Evolutionary conservation across 2,888 invertebrate genomes (phyloP), one percentile per base, ranked within the genome.

Genomic region (Cerastis leucographa): DNA sequence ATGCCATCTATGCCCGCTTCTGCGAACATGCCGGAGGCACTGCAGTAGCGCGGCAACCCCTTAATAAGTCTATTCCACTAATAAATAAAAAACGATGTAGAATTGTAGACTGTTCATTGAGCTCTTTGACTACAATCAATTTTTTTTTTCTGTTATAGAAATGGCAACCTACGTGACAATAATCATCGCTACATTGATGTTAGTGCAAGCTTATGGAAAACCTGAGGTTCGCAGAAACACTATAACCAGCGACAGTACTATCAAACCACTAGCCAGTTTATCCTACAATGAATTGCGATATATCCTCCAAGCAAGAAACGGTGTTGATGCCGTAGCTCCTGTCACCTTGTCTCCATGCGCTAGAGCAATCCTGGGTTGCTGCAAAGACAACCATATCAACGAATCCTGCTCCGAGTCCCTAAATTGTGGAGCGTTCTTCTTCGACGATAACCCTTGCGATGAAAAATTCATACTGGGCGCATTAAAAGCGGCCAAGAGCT

Each of bases 291-390:
- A 96, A 77, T 81, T 96, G 2, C 61, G 91, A n/a, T 95, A 90
- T 73, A 94, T 96, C 62, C 77, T 94, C 0, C 85, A 91, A 81
- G 85, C 88, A 0, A 92, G 92, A 75, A 89, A 83, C 59, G 95
- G 96, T 1, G 84, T 88, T 14, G 71, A 71, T 14, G 74, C 78
- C 0, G 68, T 49, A 14, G 19, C 87, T 9, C 90, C 92, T 0
- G 93, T 90, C 64, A 87, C 79, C 42, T 95, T 97, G 1, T 96
- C 97, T 14, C 96, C 97, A 1, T 98, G 98, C 89, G 97, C 98
- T 0, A 97, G 98, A 97, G 98, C 98, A 0, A 98, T 98, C 70
- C 94, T 98, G 11, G 97, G 97, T 3, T 98, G 98, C 90, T 98
- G 98, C 89, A 95, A 97, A 1, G 93, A 94, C 0, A 91, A 92